Evolutionary conservation across 2,888 invertebrate genomes (phyloP), one percentile per base, ranked within the genome.

Genomic region (Tribolium freemani): DNA sequence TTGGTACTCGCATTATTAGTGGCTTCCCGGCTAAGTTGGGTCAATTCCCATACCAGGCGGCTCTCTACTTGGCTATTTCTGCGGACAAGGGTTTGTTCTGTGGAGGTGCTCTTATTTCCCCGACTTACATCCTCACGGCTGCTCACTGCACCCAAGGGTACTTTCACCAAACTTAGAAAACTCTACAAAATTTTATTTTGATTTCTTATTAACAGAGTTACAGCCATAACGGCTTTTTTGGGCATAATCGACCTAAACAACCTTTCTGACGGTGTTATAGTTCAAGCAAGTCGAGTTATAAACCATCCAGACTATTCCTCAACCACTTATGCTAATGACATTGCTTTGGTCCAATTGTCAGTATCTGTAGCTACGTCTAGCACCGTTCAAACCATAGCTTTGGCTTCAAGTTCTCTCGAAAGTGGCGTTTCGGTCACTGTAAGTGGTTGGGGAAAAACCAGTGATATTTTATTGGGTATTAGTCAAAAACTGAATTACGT

Each of bases 361-460:
- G 21, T 38, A 8, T 64, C 64, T 9, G 64, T 64, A 2, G 31
- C 64, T 10, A 16, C 21, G 0, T 53, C 51, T 2, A 38, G 10
- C 9, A 31, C 11, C 21, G 21, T 64, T 10, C 16, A 11, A n/a
- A 64, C 64, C 1, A 64, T 64, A 11, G 8, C 31, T 16, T 16
- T 63, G 6, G 11, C 44, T 54, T 66, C 54, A 2, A 31, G 21
- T 20, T 54, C 67, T 50, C 51, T 64, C 9, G 53, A 44, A 3
- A 21, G 20, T 21, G 10, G 46, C 8, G 67, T 30, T 26, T 46
- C 46, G 21, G 67, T 67, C 26, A 56, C 56, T 44, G 57, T 67
- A 6, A 67, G 67, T 20, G 67, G 67, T 21, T 67, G 56, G 56
- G 67, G 67, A 45, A 67, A 56, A 56, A 67, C 67, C 26, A 67